These are phyloP conservation scores for Cherax destructor DNA, from an alignment of 1,140 invertebrate species.

Conservation along the genomic window DNA sequence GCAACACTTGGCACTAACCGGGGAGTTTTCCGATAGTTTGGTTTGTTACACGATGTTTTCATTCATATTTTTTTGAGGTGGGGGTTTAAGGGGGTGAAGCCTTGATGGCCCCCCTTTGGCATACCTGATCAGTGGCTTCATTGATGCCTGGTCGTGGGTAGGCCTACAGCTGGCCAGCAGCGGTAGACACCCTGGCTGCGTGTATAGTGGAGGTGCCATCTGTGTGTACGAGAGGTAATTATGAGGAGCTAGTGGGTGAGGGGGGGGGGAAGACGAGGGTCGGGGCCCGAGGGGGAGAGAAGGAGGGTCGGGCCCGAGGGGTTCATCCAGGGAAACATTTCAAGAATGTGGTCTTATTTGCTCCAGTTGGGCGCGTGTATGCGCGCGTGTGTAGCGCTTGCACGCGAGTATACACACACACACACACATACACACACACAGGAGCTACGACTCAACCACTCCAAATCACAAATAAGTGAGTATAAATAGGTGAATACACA, in stretches of 20 bases:
- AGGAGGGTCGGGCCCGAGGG: neutral
- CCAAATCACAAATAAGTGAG: too few relatives aligned
- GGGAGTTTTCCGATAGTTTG: slow-evolving; percentile 42
- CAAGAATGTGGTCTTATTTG: slow-evolving; percentile 62
- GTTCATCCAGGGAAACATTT: slow-evolving; percentile 45
- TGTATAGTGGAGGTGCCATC: too few relatives aligned
- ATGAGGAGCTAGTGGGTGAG: neutral
- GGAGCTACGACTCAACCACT: too few relatives aligned
- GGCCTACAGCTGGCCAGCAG: too few relatives aligned
- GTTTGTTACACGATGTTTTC: slow-evolving; percentile 41
- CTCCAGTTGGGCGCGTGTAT: neutral
- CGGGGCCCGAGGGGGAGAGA: neutral
- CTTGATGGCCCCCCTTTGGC: neutral
- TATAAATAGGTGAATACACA: too few relatives aligned
- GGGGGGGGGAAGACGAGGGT: neutral
- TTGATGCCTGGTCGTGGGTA: too few relatives aligned
- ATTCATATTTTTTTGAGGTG: slow-evolving; percentile 3
- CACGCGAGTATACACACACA: neutral
- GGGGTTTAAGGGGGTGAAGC: neutral
- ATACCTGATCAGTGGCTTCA: neutral
- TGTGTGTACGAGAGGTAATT: neutral
- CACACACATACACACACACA: too few relatives aligned
- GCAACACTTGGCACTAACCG: slow-evolving; percentile 54
- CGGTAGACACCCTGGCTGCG: too few relatives aligned
- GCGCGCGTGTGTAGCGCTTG: neutral